Percentiles rank a stretch among this genome's conserved stretches.
phyloP scores from a whole-genome alignment of 2,113 vertebrate genomes.

The Mus spicilegus region DNA sequence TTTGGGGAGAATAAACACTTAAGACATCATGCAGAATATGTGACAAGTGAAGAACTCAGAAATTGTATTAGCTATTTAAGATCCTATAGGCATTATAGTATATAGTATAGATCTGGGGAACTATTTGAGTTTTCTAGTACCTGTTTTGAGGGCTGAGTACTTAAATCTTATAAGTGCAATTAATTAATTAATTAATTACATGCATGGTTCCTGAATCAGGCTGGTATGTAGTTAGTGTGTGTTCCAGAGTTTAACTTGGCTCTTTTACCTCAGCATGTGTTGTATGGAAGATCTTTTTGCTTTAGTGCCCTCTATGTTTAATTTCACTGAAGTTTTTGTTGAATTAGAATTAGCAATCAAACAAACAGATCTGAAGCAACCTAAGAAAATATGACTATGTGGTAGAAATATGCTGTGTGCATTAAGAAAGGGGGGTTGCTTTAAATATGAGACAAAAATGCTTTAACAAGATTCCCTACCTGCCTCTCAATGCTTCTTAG shows the following conservation, averaged over 20 bases:
- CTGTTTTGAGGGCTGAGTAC: background rate
- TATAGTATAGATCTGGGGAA: background rate
- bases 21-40: constrained; percentile 25
- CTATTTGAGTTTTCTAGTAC: constrained; percentile 1
- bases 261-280: background rate
- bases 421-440: background rate
- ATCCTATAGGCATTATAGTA: background rate
- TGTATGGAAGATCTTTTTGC: background rate
- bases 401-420: background rate
- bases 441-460: constrained; percentile 36
- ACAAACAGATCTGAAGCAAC: constrained; percentile 26
- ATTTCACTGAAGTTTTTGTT: constrained; percentile 48
- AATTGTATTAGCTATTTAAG: constrained; percentile 24
- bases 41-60: constrained; percentile 42
- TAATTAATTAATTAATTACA: no score
- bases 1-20: background rate
- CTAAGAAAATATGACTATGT: constrained; percentile 34
- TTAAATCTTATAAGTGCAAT: background rate
- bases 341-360: constrained; percentile 40
- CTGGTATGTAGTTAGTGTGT: background rate
- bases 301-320: constrained; percentile 13
- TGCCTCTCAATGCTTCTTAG: background rate
- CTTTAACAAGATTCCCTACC: background rate
- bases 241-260: background rate
- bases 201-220: background rate